Conservation (phyloP, 2,113 vertebrate species). For the Hepsetus odoe region DNA sequence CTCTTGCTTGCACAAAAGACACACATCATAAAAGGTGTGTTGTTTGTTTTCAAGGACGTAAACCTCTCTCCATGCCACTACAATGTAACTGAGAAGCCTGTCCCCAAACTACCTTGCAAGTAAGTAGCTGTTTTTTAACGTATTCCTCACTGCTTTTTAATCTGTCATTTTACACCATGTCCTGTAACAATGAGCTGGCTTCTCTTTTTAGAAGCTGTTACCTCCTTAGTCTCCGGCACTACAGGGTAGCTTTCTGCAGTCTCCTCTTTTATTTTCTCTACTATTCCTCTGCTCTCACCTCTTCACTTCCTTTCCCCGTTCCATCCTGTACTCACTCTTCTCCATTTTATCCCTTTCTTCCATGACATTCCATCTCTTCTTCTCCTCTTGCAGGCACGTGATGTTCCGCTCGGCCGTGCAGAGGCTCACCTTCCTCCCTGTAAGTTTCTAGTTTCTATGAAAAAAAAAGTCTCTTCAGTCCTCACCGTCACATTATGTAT, state of each 20-base stretch:
- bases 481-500: slow-evolving; percentile 1
- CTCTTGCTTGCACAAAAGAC: neutral
- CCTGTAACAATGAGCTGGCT: slow-evolving; percentile 43
- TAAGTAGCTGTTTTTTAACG: slow-evolving; percentile 66
- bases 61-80: slow-evolving; percentile 72
- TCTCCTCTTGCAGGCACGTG: slow-evolving; percentile 67
- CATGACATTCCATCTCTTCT: slow-evolving; percentile 16
- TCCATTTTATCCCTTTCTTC: slow-evolving; percentile 12
- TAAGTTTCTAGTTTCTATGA: slow-evolving; percentile 74
- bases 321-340: slow-evolving; percentile 18
- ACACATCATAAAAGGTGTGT: neutral
- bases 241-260: neutral
- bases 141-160: slow-evolving; percentile 7
- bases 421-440: slow-evolving; percentile 77
- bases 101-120: slow-evolving; percentile 77
- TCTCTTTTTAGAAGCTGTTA: slow-evolving; percentile 35
- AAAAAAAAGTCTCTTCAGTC: neutral
- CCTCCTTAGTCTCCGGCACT: slow-evolving; percentile 1
- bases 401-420: slow-evolving; percentile 79
- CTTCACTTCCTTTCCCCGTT: slow-evolving; percentile 31
- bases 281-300: slow-evolving; percentile 23
- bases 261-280: slow-evolving; percentile 51
- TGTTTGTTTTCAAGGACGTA: slow-evolving; percentile 66
- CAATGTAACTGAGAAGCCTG: slow-evolving; percentile 64
- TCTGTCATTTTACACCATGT: slow-evolving; percentile 18